Evolutionary conservation across 2,797 vertebrate genomes (phyloP).

Genomic region (Gadopsis marmoratus): DNA sequence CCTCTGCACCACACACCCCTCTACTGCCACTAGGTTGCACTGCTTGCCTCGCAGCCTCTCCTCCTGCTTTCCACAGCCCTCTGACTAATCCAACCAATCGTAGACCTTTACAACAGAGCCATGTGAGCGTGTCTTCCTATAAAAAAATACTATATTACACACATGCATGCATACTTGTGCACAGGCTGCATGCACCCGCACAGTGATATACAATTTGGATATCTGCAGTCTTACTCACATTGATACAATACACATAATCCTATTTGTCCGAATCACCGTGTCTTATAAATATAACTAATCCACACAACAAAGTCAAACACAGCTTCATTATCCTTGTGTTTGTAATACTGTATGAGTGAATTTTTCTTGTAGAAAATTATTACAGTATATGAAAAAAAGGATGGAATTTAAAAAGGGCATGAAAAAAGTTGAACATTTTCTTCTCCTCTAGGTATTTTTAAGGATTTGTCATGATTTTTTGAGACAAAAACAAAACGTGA

Average conservation of each 20-base stretch:
- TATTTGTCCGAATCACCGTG: conserved; percentile 72
- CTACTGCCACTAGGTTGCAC: conserved; percentile 85
- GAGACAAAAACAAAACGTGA: no score
- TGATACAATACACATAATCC: conserved; percentile 78
- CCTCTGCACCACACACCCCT: conserved; percentile 61
- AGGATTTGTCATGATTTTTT: background rate
- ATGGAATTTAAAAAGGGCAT: background rate
- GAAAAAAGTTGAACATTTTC: background rate
- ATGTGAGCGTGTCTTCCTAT: conserved; percentile 71
- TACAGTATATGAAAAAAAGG: conserved; percentile 26
- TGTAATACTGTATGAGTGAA: conserved; percentile 25
- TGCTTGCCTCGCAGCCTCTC: conserved; percentile 77
- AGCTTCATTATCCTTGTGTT: conserved; percentile 66
- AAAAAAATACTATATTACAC: conserved; percentile 64
- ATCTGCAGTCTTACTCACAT: conserved; percentile 64
- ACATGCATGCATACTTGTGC: conserved; percentile 52
- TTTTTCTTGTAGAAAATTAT: conserved; percentile 45
- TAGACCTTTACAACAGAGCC: conserved; percentile 49
- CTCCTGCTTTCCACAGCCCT: conserved; percentile 52
- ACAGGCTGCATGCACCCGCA: conserved; percentile 28
- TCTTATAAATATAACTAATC: conserved; percentile 79
- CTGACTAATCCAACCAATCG: conserved; percentile 68
- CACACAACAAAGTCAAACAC: conserved; percentile 74
- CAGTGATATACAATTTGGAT: conserved; percentile 57
- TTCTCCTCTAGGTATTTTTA: background rate